Evolutionary conservation across 2,797 vertebrate genomes (phyloP).

Genomic region (Syndactyla subalaris): DNA sequence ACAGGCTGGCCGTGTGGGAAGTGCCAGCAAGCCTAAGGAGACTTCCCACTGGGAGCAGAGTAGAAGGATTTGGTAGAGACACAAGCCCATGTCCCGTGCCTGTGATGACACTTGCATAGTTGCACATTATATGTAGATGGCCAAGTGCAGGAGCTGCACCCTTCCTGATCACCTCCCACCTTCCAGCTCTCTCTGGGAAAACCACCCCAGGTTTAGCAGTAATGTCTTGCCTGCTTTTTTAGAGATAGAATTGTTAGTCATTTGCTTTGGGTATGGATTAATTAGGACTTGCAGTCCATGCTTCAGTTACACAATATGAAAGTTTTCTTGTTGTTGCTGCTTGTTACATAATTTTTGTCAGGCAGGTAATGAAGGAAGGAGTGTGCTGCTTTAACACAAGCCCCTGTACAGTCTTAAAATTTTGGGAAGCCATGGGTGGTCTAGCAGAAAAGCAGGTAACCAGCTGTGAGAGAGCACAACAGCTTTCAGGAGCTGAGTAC

Average conservation of each 20-base stretch:
- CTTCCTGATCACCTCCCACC: neutral
- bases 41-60: neutral
- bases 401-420: neutral
- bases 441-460: neutral
- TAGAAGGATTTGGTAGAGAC: neutral
- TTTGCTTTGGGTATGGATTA: neutral
- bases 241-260: neutral
- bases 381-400: neutral
- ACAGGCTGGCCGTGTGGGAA: neutral
- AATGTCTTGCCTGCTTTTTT: neutral
- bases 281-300: neutral
- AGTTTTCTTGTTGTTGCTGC: neutral
- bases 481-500: neutral
- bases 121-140: accelerated
- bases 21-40: neutral
- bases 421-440: neutral
- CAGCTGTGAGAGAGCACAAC: neutral
- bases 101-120: neutral
- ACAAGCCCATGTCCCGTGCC: neutral
- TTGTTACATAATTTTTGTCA: neutral
- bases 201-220: neutral
- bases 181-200: neutral
- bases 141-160: neutral
- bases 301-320: neutral
- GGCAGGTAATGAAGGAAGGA: neutral